Base-by-base conservation (phyloP, 2,797 vertebrate species). In the Chrosomus eos region DNA sequence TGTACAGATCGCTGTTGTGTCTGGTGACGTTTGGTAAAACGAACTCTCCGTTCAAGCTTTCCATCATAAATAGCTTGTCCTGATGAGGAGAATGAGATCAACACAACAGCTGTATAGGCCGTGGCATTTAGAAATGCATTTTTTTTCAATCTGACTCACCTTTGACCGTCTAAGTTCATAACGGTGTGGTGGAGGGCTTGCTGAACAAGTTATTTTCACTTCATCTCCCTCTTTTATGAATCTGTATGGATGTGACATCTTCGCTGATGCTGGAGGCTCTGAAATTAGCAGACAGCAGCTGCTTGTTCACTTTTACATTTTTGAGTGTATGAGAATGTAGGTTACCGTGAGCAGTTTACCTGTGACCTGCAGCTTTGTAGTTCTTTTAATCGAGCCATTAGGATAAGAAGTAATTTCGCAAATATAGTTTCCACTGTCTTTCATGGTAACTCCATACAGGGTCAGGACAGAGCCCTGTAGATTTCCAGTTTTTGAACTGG, bases 351-450 rank as follows among this genome's bases (percentile, higher is more conserved):
- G 7, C 3, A 92, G 89, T 48, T 66, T 87, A 94, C 94, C 94
- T 93, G 88, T 92, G 45, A 95, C 86, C 43, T 73, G 43, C 1
- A 95, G 77, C 62, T 85, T 67, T 9, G 84, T 92, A 66, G 40
- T n/a, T 1, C 0, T 43, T 33, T 2, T 83, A 16, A 86, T 23
- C 55, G 62, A 40, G 36, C 94, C 93, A 0, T 0, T 0, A 40
- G 93, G 93, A 88, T 83, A 95, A 1, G 43, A 82, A 14, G 82
- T 0, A 1, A 93, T 40, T 0, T 91, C 85, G 86, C 94, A 95
- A 68, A 62, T 2, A 60, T 95, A 95, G 4, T 66, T 31, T 21
- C 90, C 93, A 4, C 87, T 88, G 79, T 95, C 83, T 43, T 53
- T 38, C 58, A 53, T 83, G 5, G 43, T 74, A 55, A 93, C 87